Percentiles rank a stretch among this genome's conserved stretches.
Evolutionary conservation across 2,888 invertebrate genomes (phyloP).

Genomic region (Callyntrura guangdongensis): DNA sequence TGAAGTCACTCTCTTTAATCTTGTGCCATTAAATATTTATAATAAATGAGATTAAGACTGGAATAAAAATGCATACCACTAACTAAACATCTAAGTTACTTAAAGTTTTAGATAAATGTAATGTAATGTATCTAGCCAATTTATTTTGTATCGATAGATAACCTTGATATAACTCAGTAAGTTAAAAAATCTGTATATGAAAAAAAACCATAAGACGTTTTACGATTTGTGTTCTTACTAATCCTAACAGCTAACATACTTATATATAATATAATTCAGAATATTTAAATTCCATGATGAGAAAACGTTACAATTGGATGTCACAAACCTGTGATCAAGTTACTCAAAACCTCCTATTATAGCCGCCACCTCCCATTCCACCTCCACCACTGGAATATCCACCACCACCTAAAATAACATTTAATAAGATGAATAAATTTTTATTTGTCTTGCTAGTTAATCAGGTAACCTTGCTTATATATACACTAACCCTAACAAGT

Average conservation of each 20-base stretch:
- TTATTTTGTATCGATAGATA: slow-evolving; percentile 66
- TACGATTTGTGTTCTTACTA: slow-evolving; percentile 54
- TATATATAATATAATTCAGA: slow-evolving; percentile 54
- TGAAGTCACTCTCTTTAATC: slow-evolving; percentile 68
- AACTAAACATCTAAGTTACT: slow-evolving; percentile 64
- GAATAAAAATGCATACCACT: slow-evolving; percentile 76
- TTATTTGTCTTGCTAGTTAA: too few relatives aligned
- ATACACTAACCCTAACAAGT: too few relatives aligned
- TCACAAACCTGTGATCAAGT: slow-evolving; percentile 75
- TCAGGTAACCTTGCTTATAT: too few relatives aligned
- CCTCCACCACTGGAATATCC: slow-evolving; percentile 81
- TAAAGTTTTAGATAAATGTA: slow-evolving; percentile 59
- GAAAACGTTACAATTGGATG: slow-evolving; percentile 72
- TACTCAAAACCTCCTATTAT: slow-evolving; percentile 84
- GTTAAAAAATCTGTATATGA: slow-evolving; percentile 77
- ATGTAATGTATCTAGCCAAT: slow-evolving; percentile 68
- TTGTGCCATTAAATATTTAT: slow-evolving; percentile 64
- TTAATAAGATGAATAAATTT: slow-evolving; percentile 9
- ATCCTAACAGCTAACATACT: slow-evolving; percentile 62
- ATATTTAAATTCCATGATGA: slow-evolving; percentile 67
- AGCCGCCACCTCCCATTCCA: slow-evolving; percentile 82
- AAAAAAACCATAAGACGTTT: slow-evolving; percentile 69
- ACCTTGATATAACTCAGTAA: slow-evolving; percentile 65
- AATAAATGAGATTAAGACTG: slow-evolving; percentile 72
- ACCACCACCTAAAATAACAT: slow-evolving; percentile 75